Conservation (phyloP, 2,797 vertebrate species). For the Takifugu ocellatus region DNA sequence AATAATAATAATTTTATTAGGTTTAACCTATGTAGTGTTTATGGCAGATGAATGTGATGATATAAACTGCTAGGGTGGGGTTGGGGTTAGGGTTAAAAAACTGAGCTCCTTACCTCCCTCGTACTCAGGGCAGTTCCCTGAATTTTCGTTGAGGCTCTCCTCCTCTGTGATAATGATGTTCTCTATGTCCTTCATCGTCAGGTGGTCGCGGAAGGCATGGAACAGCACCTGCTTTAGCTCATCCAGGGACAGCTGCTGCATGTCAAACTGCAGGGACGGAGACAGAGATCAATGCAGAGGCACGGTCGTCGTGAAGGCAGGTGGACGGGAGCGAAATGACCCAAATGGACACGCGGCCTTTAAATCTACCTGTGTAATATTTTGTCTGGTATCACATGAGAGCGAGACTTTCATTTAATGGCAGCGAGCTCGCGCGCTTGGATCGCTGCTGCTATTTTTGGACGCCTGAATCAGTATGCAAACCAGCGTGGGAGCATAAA, state of each 20-base stretch:
- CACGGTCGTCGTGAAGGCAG: constrained; percentile 28
- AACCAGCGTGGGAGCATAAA: constrained; percentile 14
- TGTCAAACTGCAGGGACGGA: constrained; percentile 88
- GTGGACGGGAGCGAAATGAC: constrained; percentile 22
- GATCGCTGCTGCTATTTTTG: constrained; percentile 32
- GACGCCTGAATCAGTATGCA: constrained; percentile 35
- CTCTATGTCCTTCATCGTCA: constrained; percentile 99
- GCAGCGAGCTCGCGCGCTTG: constrained; percentile 18
- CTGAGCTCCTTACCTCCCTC: constrained; percentile 82
- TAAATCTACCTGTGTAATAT: neutral
- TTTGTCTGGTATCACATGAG: neutral
- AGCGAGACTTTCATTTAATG: constrained; percentile 10
- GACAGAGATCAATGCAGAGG: constrained; percentile 46
- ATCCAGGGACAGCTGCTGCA: constrained; percentile 98
- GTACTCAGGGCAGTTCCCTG: constrained; percentile 96
- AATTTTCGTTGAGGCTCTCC: constrained; percentile 95
- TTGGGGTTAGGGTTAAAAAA: no score
- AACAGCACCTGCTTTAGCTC: constrained; percentile 99
- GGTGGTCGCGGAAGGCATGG: constrained; percentile 95
- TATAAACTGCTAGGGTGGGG: no score
- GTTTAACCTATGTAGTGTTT: no score
- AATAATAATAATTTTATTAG: no score
- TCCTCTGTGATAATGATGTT: constrained; percentile 99
- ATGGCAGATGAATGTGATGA: no score
- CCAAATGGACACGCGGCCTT: constrained; percentile 15